Evolutionary conservation across 2,888 invertebrate genomes (phyloP).

Genomic region (Mycalesis mineus): DNA sequence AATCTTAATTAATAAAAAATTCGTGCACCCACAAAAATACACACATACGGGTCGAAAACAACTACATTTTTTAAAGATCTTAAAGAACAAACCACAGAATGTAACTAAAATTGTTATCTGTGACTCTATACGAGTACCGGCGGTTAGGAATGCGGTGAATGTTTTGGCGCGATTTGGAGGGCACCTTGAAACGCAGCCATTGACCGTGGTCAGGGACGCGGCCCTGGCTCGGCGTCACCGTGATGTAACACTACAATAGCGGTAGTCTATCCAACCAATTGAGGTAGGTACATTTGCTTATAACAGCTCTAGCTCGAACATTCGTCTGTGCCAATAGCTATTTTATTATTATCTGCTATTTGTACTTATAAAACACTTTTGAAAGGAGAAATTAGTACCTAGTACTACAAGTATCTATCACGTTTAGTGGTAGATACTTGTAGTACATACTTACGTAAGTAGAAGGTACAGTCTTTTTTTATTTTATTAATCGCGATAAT

Average conservation of each 20-base stretch:
- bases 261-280: slow-evolving; percentile 34
- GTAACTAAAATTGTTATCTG: neutral
- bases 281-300: slow-evolving; percentile 29
- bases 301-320: slow-evolving; percentile 10
- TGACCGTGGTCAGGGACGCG: slow-evolving; percentile 75
- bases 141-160: slow-evolving; percentile 20
- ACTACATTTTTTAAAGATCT: too few species aligned
- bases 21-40: too few species aligned
- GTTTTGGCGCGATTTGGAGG: slow-evolving; percentile 37
- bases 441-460: too few species aligned
- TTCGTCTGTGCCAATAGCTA: slow-evolving; percentile 1
- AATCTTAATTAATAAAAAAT: too few species aligned
- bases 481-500: too few species aligned
- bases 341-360: neutral
- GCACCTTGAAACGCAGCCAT: slow-evolving; percentile 72
- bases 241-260: slow-evolving; percentile 35
- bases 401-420: too few species aligned
- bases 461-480: too few species aligned
- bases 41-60: too few species aligned
- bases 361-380: too few species aligned
- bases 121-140: neutral
- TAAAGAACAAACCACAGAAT: too few species aligned
- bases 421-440: too few species aligned
- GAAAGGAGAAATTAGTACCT: too few species aligned
- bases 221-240: slow-evolving; percentile 52